These are phyloP conservation scores for Bufotes viridis DNA, from an alignment of 2,797 vertebrate species.

Conservation along the genomic window DNA sequence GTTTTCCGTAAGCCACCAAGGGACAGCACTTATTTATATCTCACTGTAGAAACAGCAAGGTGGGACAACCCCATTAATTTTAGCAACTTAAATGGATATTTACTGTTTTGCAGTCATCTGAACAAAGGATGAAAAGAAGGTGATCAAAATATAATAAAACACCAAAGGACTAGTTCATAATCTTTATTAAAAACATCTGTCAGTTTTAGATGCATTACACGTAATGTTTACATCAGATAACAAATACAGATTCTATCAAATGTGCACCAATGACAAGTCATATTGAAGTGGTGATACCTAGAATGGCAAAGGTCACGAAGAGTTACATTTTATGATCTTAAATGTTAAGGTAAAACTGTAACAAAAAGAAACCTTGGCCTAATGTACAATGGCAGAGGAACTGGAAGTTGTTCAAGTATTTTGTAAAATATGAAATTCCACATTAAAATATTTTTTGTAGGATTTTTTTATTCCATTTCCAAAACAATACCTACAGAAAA, in stretches of 20 bases:
- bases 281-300: constrained; percentile 64
- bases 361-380: constrained; percentile 63
- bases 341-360: constrained; percentile 33
- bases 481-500: neutral
- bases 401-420: neutral
- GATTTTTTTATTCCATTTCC: neutral
- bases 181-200: constrained; percentile 57
- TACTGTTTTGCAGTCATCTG: neutral
- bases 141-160: neutral
- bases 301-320: constrained; percentile 66
- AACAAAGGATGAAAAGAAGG: neutral
- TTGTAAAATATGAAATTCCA: neutral
- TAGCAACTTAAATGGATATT: neutral
- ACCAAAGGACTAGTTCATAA: neutral
- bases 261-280: constrained; percentile 66
- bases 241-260: constrained; percentile 65
- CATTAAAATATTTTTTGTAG: neutral
- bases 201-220: constrained; percentile 42
- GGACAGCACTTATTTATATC: too few species aligned
- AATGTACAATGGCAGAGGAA: constrained; percentile 3
- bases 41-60: too few species aligned
- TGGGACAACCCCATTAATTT: too few species aligned
- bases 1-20: too few species aligned
- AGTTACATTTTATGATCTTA: constrained; percentile 67
- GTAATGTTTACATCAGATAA: constrained; percentile 61